A percentile compares a stretch with the other conserved stretches of the same genome.
Evolutionary conservation across 2,797 vertebrate genomes (phyloP).

Genomic region (Nasua narica): DNA sequence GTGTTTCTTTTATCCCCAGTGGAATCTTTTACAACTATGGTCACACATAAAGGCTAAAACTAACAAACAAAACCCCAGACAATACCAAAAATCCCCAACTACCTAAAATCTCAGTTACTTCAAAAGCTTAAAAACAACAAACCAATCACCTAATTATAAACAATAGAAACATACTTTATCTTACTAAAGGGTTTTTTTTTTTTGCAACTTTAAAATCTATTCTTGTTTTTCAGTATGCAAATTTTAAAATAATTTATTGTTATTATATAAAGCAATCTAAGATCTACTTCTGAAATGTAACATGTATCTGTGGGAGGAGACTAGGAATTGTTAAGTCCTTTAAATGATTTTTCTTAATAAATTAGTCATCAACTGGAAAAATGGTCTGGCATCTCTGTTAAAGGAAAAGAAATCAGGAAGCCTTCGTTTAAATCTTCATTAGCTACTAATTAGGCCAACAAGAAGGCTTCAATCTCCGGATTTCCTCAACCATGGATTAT

Average conservation of each 20-base stretch:
- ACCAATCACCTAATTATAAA: background rate
- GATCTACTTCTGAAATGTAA: background rate
- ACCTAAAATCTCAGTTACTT: background rate
- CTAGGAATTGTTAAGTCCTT: slow-evolving; percentile 23
- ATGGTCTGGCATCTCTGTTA: background rate
- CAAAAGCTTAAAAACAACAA: background rate
- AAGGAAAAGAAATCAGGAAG: slow-evolving; percentile 32
- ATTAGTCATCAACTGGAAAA: slow-evolving; percentile 22
- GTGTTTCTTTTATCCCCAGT: background rate
- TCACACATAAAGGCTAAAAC: background rate
- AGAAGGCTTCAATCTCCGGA: slow-evolving; percentile 3
- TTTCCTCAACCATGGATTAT: slow-evolving; percentile 54
- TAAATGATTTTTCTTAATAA: slow-evolving; percentile 53
- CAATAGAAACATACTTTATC: background rate
- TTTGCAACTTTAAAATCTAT: slow-evolving; percentile 23
- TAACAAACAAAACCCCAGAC: background rate
- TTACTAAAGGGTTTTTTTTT: background rate
- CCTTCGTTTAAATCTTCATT: slow-evolving; percentile 66
- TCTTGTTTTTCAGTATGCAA: background rate
- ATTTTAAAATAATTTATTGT: slow-evolving; percentile 6
- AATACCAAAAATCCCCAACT: background rate
- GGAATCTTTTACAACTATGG: background rate
- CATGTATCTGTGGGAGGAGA: background rate
- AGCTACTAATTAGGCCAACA: slow-evolving; percentile 57
- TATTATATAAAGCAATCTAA: background rate